Conservation (phyloP, 2,113 vertebrate genomes). For the Mixornis gularis region DNA sequence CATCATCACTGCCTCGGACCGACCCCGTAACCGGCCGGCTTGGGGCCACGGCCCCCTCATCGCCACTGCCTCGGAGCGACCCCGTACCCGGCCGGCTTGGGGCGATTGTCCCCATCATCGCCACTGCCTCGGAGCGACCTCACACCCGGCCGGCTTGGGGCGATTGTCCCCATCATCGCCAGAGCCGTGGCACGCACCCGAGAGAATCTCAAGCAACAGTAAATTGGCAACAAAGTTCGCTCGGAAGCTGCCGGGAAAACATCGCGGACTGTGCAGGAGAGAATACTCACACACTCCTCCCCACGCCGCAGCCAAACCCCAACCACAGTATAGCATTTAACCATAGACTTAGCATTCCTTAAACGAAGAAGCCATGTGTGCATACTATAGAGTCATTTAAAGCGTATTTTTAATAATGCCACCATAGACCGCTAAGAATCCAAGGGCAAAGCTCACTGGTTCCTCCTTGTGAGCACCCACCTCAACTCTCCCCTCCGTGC, state of each 20-base stretch:
- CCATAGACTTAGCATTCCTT: neutral
- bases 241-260: neutral
- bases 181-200: neutral
- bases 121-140: too few species aligned
- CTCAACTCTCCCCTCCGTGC: accelerated
- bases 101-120: accelerated
- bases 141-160: too few species aligned
- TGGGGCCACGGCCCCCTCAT: neutral
- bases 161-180: accelerated
- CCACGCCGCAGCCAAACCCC: too few species aligned
- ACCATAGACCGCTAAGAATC: accelerated
- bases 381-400: accelerated
- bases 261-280: accelerated
- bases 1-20: neutral
- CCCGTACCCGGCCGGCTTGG: too few species aligned
- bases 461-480: too few species aligned
- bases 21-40: neutral
- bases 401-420: neutral
- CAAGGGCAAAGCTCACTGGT: neutral
- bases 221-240: accelerated
- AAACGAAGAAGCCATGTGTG: accelerated
- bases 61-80: neutral
- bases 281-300: accelerated
- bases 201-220: accelerated
- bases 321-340: accelerated